A percentile compares a stretch with the other conserved stretches of the same genome.
phyloP scores from a whole-genome alignment of 2,888 invertebrate genomes.

The Xestia rhomboidea region DNA sequence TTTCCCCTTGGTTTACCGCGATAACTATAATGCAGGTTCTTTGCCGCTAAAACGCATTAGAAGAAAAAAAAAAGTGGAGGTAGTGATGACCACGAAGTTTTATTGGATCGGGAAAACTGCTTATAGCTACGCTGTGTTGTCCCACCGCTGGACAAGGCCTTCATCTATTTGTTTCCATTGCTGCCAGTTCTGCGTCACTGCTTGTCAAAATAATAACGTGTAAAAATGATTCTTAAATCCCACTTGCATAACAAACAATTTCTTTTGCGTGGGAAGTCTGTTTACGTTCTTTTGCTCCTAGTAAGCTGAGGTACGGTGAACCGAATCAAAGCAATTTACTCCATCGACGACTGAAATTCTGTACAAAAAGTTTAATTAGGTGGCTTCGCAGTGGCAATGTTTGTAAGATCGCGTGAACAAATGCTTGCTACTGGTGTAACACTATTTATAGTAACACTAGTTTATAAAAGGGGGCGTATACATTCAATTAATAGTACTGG shows the following conservation, averaged over 20 bases:
- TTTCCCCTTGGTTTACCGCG: background rate
- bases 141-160: background rate
- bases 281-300: background rate
- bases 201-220: background rate
- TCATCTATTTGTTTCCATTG: background rate
- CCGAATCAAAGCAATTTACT: slow-evolving; percentile 12
- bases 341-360: background rate
- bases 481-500: background rate
- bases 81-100: background rate
- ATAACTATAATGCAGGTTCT: background rate
- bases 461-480: slow-evolving; percentile 3
- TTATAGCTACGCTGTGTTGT: background rate
- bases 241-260: background rate
- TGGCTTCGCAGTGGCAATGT: background rate
- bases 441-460: slow-evolving; percentile 6
- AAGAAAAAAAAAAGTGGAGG: background rate
- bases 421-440: slow-evolving; percentile 18
- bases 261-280: background rate
- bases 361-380: slow-evolving; percentile 15
- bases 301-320: background rate
- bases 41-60: background rate
- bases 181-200: background rate
- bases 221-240: background rate
- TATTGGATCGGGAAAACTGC: background rate
- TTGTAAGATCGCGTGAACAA: slow-evolving; percentile 41